Conservation (phyloP, 2,888 invertebrate species). For the Amblyjoppa proteus region DNA sequence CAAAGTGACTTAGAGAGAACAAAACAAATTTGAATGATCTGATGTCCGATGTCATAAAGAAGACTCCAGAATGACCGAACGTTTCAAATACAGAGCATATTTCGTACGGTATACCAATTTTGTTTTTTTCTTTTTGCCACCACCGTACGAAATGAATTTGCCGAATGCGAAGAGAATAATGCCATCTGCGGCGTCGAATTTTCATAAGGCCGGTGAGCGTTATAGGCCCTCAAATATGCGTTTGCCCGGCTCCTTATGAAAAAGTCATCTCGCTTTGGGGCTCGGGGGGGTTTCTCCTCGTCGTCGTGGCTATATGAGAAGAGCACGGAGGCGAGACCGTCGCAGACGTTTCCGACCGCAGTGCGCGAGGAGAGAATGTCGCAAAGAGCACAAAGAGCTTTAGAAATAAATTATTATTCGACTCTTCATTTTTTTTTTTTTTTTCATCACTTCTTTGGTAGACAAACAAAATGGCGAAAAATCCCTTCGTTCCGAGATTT, state of each 20-base stretch:
- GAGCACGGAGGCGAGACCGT: conserved; percentile 14
- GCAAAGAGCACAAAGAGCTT: conserved; percentile 53
- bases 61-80: neutral
- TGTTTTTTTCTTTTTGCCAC: neutral
- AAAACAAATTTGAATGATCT: neutral
- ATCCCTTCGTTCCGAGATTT: conserved; percentile 39
- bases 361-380: conserved; percentile 29
- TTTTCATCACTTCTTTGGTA: conserved; percentile 20
- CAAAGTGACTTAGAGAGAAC: neutral
- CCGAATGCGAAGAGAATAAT: conserved; percentile 54
- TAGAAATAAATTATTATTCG: conserved; percentile 61
- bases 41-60: neutral
- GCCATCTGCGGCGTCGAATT: conserved; percentile 57
- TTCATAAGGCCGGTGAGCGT: conserved; percentile 57
- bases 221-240: conserved; percentile 61
- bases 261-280: conserved; percentile 47
- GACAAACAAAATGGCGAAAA: conserved; percentile 35
- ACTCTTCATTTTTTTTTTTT: conserved; percentile 2
- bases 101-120: neutral
- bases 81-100: neutral
- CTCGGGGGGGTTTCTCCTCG: conserved; percentile 13
- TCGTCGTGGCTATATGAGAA: neutral
- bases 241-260: conserved; percentile 58
- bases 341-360: conserved; percentile 2
- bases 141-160: conserved; percentile 44